phyloP scores from a whole-genome alignment of 1,140 invertebrate species.

The Antheraea pernyi region DNA sequence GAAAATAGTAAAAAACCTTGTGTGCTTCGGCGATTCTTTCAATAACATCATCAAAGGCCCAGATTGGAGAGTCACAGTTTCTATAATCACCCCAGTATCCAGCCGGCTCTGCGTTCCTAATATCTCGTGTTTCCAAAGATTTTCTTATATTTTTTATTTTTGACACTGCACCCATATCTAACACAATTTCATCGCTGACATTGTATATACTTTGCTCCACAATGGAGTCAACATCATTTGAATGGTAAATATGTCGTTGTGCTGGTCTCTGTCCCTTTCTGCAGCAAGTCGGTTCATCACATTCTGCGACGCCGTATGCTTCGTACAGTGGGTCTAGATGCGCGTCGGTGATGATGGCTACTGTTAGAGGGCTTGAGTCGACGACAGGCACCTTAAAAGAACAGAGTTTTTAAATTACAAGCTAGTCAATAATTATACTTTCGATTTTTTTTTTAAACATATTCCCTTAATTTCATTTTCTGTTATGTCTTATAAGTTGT shows the following conservation, averaged over 20 bases:
- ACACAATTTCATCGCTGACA: slow-evolving; percentile 29
- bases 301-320: slow-evolving; percentile 83
- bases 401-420: background rate
- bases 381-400: slow-evolving; percentile 18
- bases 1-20: slow-evolving; percentile 53
- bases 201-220: slow-evolving; percentile 34
- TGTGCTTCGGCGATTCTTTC: slow-evolving; percentile 78
- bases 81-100: slow-evolving; percentile 90
- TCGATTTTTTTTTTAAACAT: too few relatives aligned
- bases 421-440: background rate
- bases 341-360: slow-evolving; percentile 89
- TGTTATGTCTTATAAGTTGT: background rate
- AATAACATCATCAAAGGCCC: slow-evolving; percentile 82
- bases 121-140: slow-evolving; percentile 18
- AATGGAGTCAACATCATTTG: slow-evolving; percentile 33
- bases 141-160: slow-evolving; percentile 34
- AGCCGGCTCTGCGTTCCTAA: slow-evolving; percentile 72
- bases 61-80: slow-evolving; percentile 86
- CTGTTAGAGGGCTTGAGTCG: slow-evolving; percentile 52
- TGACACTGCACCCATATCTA: slow-evolving; percentile 50
- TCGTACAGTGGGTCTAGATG: slow-evolving; percentile 90
- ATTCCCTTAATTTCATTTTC: background rate
- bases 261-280: slow-evolving; percentile 76
- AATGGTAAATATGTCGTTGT: slow-evolving; percentile 19
- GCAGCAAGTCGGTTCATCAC: slow-evolving; percentile 89